Conservation (phyloP, 2,797 vertebrate genomes). For the Onychomys arenicola region DNA sequence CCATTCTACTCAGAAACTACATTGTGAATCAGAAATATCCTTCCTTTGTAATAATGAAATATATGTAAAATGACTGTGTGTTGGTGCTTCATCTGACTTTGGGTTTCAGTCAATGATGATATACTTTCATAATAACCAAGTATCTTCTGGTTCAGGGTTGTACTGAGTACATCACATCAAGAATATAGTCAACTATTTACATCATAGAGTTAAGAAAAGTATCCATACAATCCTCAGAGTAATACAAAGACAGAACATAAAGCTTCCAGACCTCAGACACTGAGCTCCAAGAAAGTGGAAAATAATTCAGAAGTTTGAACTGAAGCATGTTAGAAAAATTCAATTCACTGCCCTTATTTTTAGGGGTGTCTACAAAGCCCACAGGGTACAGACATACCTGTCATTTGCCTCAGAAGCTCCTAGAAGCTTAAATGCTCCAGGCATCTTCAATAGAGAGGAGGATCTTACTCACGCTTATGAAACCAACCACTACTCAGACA, state of each 20-base stretch:
- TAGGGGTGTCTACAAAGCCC: neutral
- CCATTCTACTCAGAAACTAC: neutral
- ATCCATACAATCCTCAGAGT: neutral
- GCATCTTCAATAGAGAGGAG: neutral
- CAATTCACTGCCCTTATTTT: neutral
- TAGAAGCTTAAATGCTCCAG: neutral
- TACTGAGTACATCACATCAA: neutral
- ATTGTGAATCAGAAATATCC: neutral
- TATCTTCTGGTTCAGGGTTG: neutral
- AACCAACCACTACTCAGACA: neutral
- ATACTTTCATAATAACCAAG: neutral
- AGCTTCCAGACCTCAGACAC: neutral
- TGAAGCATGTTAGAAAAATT: neutral
- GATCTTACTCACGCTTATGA: neutral
- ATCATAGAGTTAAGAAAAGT: neutral
- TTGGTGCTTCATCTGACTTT: neutral
- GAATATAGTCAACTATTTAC: neutral
- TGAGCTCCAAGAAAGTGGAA: neutral
- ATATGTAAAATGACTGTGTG: neutral
- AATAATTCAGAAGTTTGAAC: slow-evolving; percentile 5
- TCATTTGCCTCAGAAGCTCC: neutral
- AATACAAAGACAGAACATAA: neutral
- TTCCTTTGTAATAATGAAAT: neutral
- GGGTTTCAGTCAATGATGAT: neutral
- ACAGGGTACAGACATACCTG: neutral